Conservation (phyloP, 2,797 vertebrate species). For the Xiphophorus birchmanni region DNA sequence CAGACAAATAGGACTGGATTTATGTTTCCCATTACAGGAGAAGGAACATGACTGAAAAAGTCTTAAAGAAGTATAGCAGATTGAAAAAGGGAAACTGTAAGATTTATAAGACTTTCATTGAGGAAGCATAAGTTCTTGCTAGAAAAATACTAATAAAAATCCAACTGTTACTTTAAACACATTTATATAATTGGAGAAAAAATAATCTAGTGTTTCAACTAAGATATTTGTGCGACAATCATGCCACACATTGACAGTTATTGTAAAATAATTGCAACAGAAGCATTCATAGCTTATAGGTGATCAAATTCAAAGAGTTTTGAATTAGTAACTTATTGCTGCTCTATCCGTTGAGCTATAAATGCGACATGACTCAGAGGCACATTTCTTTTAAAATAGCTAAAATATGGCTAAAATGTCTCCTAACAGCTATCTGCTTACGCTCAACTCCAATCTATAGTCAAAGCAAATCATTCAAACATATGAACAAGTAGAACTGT, state of each 20-base stretch:
- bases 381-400: neutral
- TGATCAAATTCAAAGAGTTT: neutral
- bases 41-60: neutral
- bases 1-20: neutral
- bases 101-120: neutral
- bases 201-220: neutral
- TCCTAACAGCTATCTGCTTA: neutral
- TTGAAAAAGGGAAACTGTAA: neutral
- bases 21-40: neutral
- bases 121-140: neutral
- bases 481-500: neutral
- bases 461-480: neutral
- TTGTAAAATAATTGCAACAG: neutral
- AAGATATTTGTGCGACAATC: neutral
- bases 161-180: neutral
- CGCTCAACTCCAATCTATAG: neutral
- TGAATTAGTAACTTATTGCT: neutral
- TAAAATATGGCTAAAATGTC: neutral
- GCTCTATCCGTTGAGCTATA: neutral
- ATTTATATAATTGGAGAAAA: neutral
- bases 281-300: neutral
- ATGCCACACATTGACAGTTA: neutral
- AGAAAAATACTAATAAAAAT: neutral
- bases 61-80: neutral
- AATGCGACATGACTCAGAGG: neutral